Evolutionary conservation across 2,888 invertebrate species (phyloP).

Genomic region (Muschampia plurimacula): DNA sequence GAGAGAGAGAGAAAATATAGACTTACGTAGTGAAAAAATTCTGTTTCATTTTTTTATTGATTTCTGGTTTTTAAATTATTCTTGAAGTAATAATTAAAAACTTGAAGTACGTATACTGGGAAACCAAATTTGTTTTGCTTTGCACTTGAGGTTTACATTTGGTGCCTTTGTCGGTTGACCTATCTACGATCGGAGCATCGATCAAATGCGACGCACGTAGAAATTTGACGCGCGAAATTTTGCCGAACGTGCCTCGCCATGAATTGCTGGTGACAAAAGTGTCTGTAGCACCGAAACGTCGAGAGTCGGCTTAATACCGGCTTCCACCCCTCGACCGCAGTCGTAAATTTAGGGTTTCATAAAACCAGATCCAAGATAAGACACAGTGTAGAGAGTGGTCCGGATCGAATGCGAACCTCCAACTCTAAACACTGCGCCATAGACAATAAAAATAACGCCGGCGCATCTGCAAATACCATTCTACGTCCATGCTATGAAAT

Average conservation of each 20-base stretch:
- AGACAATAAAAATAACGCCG: conserved; percentile 82
- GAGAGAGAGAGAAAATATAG: too few relatives aligned
- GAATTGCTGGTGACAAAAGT: conserved; percentile 83
- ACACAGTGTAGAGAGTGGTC: conserved; percentile 82
- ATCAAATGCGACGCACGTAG: conserved; percentile 60
- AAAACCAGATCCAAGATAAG: conserved; percentile 86
- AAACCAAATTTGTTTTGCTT: conserved; percentile 13
- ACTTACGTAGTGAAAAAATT: too few relatives aligned
- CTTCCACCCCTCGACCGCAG: conserved; percentile 81
- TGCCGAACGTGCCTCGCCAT: conserved; percentile 79
- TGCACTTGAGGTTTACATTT: conserved; percentile 14
- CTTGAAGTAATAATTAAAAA: background rate
- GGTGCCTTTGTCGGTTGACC: conserved; percentile 42
- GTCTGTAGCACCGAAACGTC: conserved; percentile 75
- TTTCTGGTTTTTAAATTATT: background rate
- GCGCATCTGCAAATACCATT: conserved; percentile 81
- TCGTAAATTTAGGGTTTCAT: conserved; percentile 86
- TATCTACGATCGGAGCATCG: conserved; percentile 55
- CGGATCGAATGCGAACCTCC: conserved; percentile 83
- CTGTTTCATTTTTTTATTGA: too few relatives aligned
- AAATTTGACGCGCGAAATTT: conserved; percentile 81
- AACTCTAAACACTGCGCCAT: conserved; percentile 62
- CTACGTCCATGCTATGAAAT: conserved; percentile 71
- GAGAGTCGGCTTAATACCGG: conserved; percentile 79
- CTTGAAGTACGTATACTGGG: background rate